Conservation (phyloP, 2,113 vertebrate genomes). For the Motacilla alba region DNA sequence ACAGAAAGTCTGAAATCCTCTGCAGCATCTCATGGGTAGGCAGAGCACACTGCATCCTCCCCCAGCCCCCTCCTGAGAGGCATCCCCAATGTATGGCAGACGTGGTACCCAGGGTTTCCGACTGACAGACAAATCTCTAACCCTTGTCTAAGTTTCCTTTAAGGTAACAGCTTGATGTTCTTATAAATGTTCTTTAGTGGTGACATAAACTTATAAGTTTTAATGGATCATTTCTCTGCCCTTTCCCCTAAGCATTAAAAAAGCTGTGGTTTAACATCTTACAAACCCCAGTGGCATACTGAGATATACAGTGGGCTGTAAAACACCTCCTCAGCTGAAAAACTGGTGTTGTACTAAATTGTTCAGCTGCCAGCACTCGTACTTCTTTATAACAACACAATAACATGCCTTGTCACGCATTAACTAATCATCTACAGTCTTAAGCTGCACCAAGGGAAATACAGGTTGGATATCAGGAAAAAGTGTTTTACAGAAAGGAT, state of each 20-base stretch:
- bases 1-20: background rate
- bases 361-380: background rate
- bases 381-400: background rate
- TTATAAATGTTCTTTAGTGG: background rate
- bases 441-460: background rate
- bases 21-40: background rate
- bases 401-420: background rate
- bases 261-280: background rate
- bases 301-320: background rate
- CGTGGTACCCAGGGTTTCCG: background rate
- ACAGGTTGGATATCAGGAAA: background rate
- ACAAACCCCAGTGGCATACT: background rate
- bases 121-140: background rate
- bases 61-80: background rate
- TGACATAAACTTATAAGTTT: background rate
- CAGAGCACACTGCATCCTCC: background rate
- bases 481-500: background rate
- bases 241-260: background rate
- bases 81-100: background rate
- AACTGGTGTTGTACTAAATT: background rate
- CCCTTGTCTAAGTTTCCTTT: background rate
- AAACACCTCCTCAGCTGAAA: background rate
- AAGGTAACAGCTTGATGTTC: background rate
- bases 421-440: background rate
- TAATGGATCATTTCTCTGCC: background rate